Evolutionary conservation across 2,888 invertebrate genomes (phyloP).

Genomic region (Camptogramma bilineatum): DNA sequence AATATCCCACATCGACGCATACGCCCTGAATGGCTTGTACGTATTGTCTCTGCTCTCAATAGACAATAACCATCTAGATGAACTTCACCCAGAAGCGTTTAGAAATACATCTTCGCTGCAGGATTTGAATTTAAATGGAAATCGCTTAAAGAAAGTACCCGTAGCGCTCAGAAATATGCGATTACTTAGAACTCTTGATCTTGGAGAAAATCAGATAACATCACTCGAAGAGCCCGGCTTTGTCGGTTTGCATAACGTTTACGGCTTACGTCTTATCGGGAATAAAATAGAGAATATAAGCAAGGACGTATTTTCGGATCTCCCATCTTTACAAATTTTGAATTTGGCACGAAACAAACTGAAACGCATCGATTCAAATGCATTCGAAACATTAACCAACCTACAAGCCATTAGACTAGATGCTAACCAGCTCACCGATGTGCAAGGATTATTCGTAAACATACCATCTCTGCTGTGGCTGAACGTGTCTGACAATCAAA

Average conservation of each 20-base stretch:
- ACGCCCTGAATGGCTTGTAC: conserved; percentile 94
- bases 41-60: conserved; percentile 93
- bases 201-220: conserved; percentile 95
- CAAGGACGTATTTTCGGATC: conserved; percentile 91
- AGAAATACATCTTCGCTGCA: conserved; percentile 95
- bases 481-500: conserved; percentile 95
- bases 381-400: conserved; percentile 91
- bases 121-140: conserved; percentile 95
- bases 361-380: conserved; percentile 90
- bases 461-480: conserved; percentile 94
- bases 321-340: conserved; percentile 93
- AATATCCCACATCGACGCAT: conserved; percentile 93
- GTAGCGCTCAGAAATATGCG: conserved; percentile 93
- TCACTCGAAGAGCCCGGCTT: conserved; percentile 93
- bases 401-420: conserved; percentile 95
- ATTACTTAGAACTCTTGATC: conserved; percentile 93
- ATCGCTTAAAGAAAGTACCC: conserved; percentile 92
- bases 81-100: conserved; percentile 94
- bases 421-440: conserved; percentile 92
- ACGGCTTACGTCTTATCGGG: conserved; percentile 94
- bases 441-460: conserved; percentile 93
- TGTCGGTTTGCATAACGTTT: conserved; percentile 93
- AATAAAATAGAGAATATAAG: conserved; percentile 94
- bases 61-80: conserved; percentile 93
- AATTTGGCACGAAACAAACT: conserved; percentile 95